Conservation (phyloP, 2,113 vertebrate species). For the Passer montanus region DNA sequence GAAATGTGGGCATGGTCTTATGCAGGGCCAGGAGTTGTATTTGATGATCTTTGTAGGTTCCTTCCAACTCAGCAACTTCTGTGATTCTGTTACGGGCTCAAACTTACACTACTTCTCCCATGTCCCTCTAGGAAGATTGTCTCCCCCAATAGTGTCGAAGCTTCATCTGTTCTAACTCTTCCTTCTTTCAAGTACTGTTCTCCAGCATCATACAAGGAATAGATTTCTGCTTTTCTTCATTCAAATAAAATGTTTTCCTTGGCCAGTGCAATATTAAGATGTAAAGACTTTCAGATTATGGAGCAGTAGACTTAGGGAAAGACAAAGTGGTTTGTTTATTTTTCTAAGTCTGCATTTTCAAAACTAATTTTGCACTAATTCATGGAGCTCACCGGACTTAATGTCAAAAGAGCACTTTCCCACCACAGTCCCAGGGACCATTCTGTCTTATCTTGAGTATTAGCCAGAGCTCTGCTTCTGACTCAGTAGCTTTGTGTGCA, state of each 20-base stretch:
- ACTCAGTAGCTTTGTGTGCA: background rate
- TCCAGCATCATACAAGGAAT: background rate
- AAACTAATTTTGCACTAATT: background rate
- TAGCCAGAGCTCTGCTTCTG: background rate
- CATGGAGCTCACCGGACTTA: background rate
- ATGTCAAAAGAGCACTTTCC: background rate
- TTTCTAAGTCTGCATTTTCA: background rate
- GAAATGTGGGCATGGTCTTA: background rate
- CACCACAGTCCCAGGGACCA: background rate
- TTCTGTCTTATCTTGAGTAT: background rate
- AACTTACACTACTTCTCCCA: background rate
- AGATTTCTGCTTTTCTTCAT: background rate
- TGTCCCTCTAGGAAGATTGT: background rate
- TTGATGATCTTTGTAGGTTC: background rate
- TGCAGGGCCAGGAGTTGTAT: no score
- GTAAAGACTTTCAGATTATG: background rate
- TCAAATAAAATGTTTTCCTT: background rate
- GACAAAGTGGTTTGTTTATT: background rate
- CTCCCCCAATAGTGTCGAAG: background rate
- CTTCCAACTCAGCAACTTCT: background rate
- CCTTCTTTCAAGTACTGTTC: background rate
- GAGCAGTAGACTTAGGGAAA: background rate
- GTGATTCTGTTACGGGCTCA: background rate
- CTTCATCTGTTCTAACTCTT: background rate
- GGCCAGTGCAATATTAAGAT: background rate